Conservation (phyloP, 2,797 vertebrate species). For the Sebastiscus albofasciatus region DNA sequence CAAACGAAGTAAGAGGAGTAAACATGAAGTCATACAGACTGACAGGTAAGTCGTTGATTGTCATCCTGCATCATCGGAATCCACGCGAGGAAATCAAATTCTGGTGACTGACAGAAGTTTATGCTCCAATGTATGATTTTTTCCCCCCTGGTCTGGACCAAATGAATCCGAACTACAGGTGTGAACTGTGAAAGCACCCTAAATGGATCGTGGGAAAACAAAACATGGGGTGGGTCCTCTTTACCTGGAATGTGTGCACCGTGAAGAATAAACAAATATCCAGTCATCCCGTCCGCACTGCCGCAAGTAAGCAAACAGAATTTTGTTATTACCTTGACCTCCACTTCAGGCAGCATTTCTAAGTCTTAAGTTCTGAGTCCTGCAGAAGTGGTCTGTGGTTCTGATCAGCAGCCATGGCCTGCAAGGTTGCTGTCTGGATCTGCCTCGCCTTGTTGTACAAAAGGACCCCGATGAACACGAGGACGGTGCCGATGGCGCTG, state of each 20-base stretch:
- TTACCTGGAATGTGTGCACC: neutral
- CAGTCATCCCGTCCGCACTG: accelerated
- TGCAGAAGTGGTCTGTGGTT: constrained; percentile 57
- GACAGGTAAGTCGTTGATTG: too few species aligned
- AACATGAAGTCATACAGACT: too few species aligned
- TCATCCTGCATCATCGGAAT: too few species aligned
- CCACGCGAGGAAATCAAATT: too few species aligned
- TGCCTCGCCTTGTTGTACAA: constrained; percentile 94
- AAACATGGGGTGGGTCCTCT: neutral
- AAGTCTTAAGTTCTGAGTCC: neutral
- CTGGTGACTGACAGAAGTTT: too few species aligned
- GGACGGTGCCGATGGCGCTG: constrained; percentile 87
- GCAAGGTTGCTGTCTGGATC: constrained; percentile 84
- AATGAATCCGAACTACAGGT: neutral
- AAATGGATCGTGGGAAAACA: neutral
- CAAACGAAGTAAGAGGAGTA: too few species aligned
- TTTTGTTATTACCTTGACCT: neutral
- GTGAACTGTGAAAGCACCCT: neutral
- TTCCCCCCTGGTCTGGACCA: neutral
- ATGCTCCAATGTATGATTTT: too few species aligned
- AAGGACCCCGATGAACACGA: constrained; percentile 91
- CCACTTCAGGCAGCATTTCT: neutral
- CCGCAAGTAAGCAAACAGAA: neutral
- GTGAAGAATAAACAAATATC: neutral
- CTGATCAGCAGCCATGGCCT: constrained; percentile 75